phyloP scores from a whole-genome alignment of 2,888 invertebrate species.

The Pharmacophagus antenor region DNA sequence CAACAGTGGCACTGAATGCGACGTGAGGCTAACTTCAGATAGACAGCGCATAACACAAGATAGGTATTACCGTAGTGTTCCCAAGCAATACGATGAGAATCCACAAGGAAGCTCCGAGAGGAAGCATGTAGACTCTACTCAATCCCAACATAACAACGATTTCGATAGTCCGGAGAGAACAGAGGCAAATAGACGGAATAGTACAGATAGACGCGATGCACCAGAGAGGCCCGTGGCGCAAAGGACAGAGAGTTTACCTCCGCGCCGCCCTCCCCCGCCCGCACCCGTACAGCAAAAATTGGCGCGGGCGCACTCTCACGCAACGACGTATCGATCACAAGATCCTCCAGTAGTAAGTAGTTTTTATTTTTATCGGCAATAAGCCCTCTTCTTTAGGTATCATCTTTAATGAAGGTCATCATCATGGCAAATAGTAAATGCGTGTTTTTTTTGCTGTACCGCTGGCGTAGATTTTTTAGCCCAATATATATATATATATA shows the following conservation, averaged over 20 bases:
- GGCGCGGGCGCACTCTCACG: slow-evolving; percentile 59
- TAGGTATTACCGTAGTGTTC: slow-evolving; percentile 33
- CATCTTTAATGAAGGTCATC: too few species aligned
- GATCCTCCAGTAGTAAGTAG: slow-evolving; percentile 56
- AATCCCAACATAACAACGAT: not conserved
- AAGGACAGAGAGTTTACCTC: slow-evolving; percentile 43
- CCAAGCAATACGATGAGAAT: slow-evolving; percentile 29
- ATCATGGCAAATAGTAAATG: too few species aligned
- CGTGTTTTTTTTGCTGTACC: too few species aligned
- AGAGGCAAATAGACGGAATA: slow-evolving; percentile 9
- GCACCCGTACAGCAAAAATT: slow-evolving; percentile 49
- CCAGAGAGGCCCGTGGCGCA: slow-evolving; percentile 27
- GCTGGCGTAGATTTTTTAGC: too few species aligned
- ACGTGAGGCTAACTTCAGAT: slow-evolving; percentile 36
- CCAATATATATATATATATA: too few species aligned
- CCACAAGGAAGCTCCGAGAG: slow-evolving; percentile 32
- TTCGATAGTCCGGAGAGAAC: slow-evolving; percentile 14
- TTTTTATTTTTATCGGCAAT: not conserved
- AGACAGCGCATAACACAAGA: slow-evolving; percentile 36
- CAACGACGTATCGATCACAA: slow-evolving; percentile 48
- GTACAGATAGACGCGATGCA: slow-evolving; percentile 13
- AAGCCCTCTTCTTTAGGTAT: too few species aligned
- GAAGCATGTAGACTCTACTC: slow-evolving; percentile 14
- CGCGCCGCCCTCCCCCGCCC: slow-evolving; percentile 52
- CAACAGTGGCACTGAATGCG: slow-evolving; percentile 37